Evolutionary conservation across 2,797 vertebrate genomes (phyloP), one percentile per base, ranked within the genome.

Genomic region (Labeo calbasu): DNA sequence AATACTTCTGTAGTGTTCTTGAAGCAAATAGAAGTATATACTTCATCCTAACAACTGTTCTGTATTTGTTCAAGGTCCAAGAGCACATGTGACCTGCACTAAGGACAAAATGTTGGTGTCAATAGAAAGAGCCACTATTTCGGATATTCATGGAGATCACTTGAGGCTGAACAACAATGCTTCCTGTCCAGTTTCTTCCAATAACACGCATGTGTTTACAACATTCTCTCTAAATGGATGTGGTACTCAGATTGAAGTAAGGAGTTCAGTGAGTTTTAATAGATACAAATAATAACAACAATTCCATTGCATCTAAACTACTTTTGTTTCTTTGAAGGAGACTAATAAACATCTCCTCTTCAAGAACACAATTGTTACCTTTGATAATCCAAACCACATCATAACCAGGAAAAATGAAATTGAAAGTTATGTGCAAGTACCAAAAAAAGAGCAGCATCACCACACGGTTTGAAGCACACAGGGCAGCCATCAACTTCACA

Each of bases 181-280:
- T 15, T 21, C 40, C 40, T 43, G 40, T 43, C 40, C 40, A 43
- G 40, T 43, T 43, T 43, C 40, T 43, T 43, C 40, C 68, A 92
- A 92, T 46, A 3, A 0, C 11, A 91, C 88, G 9, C 91, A 93
- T 73, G 59, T 92, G 77, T 86, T 92, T 28, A 88, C 83, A 1
- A 59, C 75, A 59, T 77, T 92, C 75, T 59, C 88, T 0, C 88
- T 92, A 4, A 88, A 79, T n/a, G 40, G 28, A 19, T 93, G 92
- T 77, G 92, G 92, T 10, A 93, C 91, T 61, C 0, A 9, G 0
- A 5, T 92, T 0, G 86, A 90, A 87, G 92, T 92, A 84, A 32
- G 46, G 25, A 19, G 4, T 28, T 72, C n/a, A 19, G 17, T 51
- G 46, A 25, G 40, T 55, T 36, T 25, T 28, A 15, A 13, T 59